These are phyloP conservation scores for Vultur gryphus DNA, from an alignment of 2,797 vertebrate species.

Conservation along the genomic window DNA sequence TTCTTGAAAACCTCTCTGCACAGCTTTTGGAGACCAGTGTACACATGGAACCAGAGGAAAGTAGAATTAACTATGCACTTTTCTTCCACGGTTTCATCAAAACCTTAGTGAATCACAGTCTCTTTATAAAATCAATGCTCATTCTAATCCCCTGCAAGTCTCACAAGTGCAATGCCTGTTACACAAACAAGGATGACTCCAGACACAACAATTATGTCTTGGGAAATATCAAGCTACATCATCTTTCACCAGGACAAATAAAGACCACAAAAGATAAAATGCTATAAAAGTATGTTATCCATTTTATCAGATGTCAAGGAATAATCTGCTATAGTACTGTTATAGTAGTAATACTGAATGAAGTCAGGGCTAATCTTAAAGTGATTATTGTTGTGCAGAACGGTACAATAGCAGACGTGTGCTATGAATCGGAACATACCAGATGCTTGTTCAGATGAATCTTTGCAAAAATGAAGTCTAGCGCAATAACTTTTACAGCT, in stretches of 20 bases:
- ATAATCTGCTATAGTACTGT: neutral
- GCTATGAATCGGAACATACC: neutral
- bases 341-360: neutral
- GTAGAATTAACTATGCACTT: neutral
- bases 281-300: neutral
- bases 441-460: neutral
- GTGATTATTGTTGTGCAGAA: neutral
- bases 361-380: neutral
- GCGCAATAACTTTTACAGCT: neutral
- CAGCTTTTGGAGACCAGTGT: neutral
- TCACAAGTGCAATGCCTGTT: neutral
- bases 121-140: neutral
- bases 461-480: neutral
- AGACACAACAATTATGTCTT: slow-evolving; percentile 30
- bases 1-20: neutral
- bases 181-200: neutral
- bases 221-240: neutral
- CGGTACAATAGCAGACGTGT: neutral
- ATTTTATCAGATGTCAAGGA: neutral
- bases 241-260: neutral
- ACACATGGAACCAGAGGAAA: neutral
- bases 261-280: neutral
- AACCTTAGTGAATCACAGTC: neutral
- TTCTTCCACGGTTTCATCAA: neutral
- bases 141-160: neutral